A percentile compares a stretch with the other conserved stretches of the same genome.
These are phyloP conservation scores for Sepiola atlantica DNA, from an alignment of 2,888 invertebrate genomes.

Conservation along the genomic window DNA sequence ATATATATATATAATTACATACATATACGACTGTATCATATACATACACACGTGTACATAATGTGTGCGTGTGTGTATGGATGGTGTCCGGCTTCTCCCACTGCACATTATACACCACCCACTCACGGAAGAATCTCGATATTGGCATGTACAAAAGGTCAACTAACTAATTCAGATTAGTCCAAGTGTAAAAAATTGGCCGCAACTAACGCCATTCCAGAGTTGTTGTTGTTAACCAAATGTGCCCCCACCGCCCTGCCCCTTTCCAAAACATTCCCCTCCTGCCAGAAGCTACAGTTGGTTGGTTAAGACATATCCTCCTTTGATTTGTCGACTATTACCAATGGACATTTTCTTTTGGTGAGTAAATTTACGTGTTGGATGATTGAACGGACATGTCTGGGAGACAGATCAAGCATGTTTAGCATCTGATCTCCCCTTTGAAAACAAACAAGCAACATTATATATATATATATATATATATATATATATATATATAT, in stretches of 20 bases:
- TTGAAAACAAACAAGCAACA: background rate
- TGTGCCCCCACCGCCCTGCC: no score
- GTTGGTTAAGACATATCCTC: background rate
- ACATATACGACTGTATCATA: no score
- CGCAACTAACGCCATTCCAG: background rate
- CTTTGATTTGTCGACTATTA: background rate
- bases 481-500: no score
- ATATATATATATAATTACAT: no score
- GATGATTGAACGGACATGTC: background rate
- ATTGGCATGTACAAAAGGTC: background rate
- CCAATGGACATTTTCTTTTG: slow-evolving; percentile 19
- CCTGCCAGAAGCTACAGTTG: slow-evolving; percentile 18
- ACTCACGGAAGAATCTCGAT: background rate
- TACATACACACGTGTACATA: no score
- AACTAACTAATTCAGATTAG: background rate
- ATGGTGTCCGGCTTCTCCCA: background rate
- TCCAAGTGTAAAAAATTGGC: slow-evolving; percentile 21
- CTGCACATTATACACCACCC: background rate
- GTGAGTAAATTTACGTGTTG: background rate
- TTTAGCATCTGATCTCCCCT: background rate
- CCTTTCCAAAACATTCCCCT: background rate
- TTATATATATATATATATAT: background rate
- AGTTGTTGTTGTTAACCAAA: background rate
- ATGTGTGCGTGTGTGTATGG: background rate
- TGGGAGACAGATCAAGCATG: background rate